These are phyloP conservation scores for Eupleurogrammus muticus DNA, from an alignment of 2,797 vertebrate genomes.

Conservation along the genomic window DNA sequence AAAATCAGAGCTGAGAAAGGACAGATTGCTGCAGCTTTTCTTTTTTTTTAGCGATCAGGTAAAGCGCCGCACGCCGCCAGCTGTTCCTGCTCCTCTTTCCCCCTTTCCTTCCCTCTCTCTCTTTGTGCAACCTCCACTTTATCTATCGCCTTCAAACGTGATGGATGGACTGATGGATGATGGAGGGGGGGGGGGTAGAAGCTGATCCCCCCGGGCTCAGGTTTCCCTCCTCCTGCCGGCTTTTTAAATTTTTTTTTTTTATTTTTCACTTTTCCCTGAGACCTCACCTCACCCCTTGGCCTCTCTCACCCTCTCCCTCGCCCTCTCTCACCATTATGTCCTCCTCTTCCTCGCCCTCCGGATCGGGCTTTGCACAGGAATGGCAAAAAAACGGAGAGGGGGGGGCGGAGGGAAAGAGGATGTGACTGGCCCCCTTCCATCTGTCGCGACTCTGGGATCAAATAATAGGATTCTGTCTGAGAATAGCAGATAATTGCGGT, in stretches of 20 bases:
- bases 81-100: conserved; percentile 20
- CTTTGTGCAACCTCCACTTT: conserved; percentile 40
- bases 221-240: conserved; percentile 59
- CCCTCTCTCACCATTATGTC: conserved; percentile 64
- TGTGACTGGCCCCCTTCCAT: conserved; percentile 82
- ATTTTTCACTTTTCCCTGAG: conserved; percentile 23
- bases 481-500: conserved; percentile 88
- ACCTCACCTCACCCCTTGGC: conserved; percentile 34
- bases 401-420: conserved; percentile 41
- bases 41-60: neutral
- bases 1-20: too few relatives aligned
- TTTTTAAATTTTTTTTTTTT: too few relatives aligned
- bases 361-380: conserved; percentile 84
- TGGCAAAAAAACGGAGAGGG: conserved; percentile 65
- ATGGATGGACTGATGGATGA: conserved; percentile 48
- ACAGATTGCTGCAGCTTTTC: too few relatives aligned
- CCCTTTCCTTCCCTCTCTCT: too few relatives aligned
- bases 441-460: conserved; percentile 84
- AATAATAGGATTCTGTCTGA: conserved; percentile 89
- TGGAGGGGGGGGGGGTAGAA: conserved; percentile 23
- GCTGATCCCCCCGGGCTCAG: conserved; percentile 50
- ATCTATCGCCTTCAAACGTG: conserved; percentile 62
- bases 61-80: conserved; percentile 18
- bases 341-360: conserved; percentile 63
- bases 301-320: conserved; percentile 45